Percentiles rank a stretch among this genome's conserved stretches.
phyloP scores from a whole-genome alignment of 2,797 vertebrate genomes.

The Arnoldichthys spilopterus region DNA sequence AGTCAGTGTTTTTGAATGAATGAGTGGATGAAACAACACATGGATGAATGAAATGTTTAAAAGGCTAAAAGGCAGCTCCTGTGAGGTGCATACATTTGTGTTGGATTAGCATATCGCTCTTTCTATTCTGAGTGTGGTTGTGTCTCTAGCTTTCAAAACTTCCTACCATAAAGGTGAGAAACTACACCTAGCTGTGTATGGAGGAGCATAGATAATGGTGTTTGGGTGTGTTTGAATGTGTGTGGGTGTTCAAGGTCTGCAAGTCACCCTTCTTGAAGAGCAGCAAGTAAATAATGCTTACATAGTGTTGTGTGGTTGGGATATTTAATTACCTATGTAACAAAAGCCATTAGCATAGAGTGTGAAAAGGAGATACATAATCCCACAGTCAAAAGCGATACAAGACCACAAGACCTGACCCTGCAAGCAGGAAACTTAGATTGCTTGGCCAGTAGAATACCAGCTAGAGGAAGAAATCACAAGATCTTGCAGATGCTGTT shows the following conservation, averaged over 20 bases:
- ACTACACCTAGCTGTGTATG: not conserved
- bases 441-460: conserved; percentile 65
- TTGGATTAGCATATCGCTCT: not conserved
- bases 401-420: conserved; percentile 71
- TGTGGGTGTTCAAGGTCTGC: conserved; percentile 22
- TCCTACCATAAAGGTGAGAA: not conserved
- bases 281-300: conserved; percentile 33
- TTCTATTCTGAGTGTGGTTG: not conserved
- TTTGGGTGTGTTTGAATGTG: not conserved
- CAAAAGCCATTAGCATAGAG: conserved; percentile 40
- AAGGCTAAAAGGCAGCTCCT: too few species aligned
- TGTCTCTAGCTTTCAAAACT: not conserved
- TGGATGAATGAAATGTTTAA: conserved; percentile 30
- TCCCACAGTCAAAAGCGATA: conserved; percentile 52
- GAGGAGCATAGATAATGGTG: conserved; percentile 16
- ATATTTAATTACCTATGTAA: conserved; percentile 53
- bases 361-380: conserved; percentile 34
- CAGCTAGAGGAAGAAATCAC: conserved; percentile 63
- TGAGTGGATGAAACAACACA: not conserved
- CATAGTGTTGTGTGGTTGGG: conserved; percentile 19
- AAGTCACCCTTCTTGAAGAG: conserved; percentile 5
- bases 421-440: conserved; percentile 70
- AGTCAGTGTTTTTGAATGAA: conserved; percentile 22
- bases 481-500: conserved; percentile 4
- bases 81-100: not conserved